These are phyloP conservation scores for Hipposideros armiger DNA, from an alignment of 2,113 vertebrate genomes.

Conservation along the genomic window DNA sequence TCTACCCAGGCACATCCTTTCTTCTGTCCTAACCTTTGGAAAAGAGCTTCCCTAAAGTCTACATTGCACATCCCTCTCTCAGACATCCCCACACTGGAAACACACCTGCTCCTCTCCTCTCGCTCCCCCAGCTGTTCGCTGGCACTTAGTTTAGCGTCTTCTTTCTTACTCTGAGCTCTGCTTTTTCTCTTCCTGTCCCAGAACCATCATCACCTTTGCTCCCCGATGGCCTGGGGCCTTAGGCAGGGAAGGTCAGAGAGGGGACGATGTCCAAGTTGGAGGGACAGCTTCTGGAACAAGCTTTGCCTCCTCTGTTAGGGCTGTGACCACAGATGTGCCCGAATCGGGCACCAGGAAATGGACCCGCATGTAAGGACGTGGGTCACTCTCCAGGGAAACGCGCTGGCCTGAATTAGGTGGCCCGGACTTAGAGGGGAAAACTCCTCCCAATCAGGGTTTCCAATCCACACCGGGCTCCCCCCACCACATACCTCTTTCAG, in stretches of 20 bases:
- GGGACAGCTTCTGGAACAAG: background rate
- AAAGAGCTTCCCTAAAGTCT: background rate
- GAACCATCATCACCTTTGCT: background rate
- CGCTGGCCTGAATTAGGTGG: accelerated
- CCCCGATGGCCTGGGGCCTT: background rate
- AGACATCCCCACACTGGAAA: background rate
- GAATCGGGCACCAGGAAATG: background rate
- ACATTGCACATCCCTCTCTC: accelerated
- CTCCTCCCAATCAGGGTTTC: background rate
- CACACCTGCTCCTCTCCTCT: accelerated
- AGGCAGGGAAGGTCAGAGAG: background rate
- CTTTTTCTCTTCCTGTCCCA: background rate
- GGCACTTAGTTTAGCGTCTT: background rate
- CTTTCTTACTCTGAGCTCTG: background rate
- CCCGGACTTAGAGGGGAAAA: background rate
- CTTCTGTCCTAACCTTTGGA: background rate
- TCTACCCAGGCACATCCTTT: background rate
- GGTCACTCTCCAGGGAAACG: background rate
- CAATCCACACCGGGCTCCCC: accelerated
- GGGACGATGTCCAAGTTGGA: background rate
- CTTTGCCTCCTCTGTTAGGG: background rate
- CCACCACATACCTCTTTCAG: slow-evolving; percentile 88
- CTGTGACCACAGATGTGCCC: background rate
- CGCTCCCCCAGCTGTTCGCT: accelerated
- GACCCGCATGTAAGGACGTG: accelerated